phyloP scores from a whole-genome alignment of 2,888 invertebrate species.

The Argynnis bischoffii region DNA sequence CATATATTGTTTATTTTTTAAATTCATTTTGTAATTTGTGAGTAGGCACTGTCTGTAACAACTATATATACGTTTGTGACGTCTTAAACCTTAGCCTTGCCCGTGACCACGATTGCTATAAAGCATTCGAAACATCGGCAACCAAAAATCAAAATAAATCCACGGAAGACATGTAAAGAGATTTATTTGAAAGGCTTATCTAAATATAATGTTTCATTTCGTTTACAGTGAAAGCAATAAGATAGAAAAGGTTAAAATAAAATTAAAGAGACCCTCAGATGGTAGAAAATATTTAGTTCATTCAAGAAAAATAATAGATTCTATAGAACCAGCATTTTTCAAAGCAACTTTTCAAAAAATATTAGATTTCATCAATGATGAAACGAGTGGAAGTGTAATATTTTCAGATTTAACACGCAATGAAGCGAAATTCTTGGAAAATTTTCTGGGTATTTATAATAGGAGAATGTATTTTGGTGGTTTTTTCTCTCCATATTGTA shows the following conservation, averaged over 20 bases:
- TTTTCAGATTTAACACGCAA: constrained; percentile 40
- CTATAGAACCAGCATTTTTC: constrained; percentile 38
- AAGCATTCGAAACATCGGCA: too few species aligned
- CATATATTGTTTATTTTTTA: too few species aligned
- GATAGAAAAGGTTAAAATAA: not conserved
- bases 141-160: too few species aligned
- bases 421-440: constrained; percentile 40
- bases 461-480: constrained; percentile 25
- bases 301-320: constrained; percentile 33
- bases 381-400: constrained; percentile 38
- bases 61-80: too few species aligned
- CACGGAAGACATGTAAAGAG: too few species aligned
- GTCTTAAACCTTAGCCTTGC: too few species aligned
- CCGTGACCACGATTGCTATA: too few species aligned
- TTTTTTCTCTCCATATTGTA: constrained; percentile 35
- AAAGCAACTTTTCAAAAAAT: constrained; percentile 39
- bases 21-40: too few species aligned
- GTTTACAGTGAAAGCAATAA: constrained; percentile 2
- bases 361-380: constrained; percentile 43
- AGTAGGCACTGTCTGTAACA: too few species aligned
- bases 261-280: constrained; percentile 22
- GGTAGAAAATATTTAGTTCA: constrained; percentile 23
- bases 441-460: constrained; percentile 33
- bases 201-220: not conserved
- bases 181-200: too few species aligned